Base-by-base conservation (phyloP, 2,113 vertebrate species). In the Laterallus jamaicensis region DNA sequence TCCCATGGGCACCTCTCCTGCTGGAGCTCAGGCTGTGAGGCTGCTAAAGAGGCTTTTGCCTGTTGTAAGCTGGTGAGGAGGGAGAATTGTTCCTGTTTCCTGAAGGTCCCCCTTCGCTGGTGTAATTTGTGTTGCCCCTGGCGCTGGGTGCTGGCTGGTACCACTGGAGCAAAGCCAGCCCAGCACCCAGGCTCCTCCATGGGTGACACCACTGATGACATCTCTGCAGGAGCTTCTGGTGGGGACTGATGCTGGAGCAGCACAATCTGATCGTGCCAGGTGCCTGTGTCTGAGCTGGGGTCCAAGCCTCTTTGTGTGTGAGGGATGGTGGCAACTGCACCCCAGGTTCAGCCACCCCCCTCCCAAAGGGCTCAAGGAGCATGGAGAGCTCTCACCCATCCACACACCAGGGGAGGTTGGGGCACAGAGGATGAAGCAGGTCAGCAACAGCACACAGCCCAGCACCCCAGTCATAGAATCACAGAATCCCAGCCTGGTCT, bases 381-480 rank as follows among this genome's bases (percentile, higher is more conserved):
- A 35, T 1, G 1, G 29, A 31, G 44, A 64, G 25, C 31, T n/a
- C 40, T 44, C 10, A 1, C 37, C 28, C 13, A 0, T 54, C 4
- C 0, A 8, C 18, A 5, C 1, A 1, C 17, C 19, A 14, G 1
- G 6, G 28, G 76, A 47, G 31, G 13, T 32, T 25, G 24, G 29
- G n/a, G 59, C 60, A 13, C 21, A 24, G 13, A 12, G 11, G n/a
- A n/a, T n/a, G n/a, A n/a, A n/a, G n/a, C n/a, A n/a, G n/a, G 20
- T 11, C 20, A 15, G 66, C 3, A 1, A 18, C 58, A 74, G 32
- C 19, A 20, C 14, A n/a, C 28, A 67, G 14, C 37, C 66, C 58
- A 42, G 58, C 73, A 17, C 31, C 37, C 39, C 39, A 40, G 39
- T 40, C 39, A 40, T 12, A 40, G 39, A 40, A 40, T 40, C 39